Evolutionary conservation across 2,113 vertebrate species (phyloP).

Genomic region (Pseudorhombus dupliciocellatus): DNA sequence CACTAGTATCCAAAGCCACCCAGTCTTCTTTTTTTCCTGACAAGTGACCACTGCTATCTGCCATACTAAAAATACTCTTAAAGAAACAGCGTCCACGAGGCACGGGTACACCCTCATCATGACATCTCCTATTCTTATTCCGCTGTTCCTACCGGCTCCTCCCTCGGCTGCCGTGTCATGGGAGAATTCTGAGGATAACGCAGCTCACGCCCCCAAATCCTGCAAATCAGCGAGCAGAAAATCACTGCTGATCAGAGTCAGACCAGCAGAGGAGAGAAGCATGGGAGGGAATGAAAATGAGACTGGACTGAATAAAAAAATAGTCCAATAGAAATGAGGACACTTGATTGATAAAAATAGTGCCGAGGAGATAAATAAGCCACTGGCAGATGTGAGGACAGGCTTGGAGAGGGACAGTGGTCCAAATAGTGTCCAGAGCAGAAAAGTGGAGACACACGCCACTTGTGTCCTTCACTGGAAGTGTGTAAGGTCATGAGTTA

Average conservation of each 20-base stretch:
- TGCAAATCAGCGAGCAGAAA: conserved; percentile 72
- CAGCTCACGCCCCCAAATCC: conserved; percentile 65
- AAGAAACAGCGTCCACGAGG: conserved; percentile 71
- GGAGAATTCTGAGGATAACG: conserved; percentile 62
- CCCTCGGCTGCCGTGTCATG: conserved; percentile 24
- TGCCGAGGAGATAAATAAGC: neutral
- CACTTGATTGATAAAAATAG: conserved; percentile 10
- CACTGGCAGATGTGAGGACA: neutral
- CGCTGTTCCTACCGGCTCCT: conserved; percentile 24
- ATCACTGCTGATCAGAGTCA: conserved; percentile 65
- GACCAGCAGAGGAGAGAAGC: conserved; percentile 35
- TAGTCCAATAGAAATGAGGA: conserved; percentile 15
- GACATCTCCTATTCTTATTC: conserved; percentile 43
- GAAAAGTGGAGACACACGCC: neutral
- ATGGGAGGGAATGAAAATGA: conserved; percentile 21
- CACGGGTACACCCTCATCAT: conserved; percentile 34
- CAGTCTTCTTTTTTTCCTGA: conserved; percentile 74
- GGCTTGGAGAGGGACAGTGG: conserved; percentile 13
- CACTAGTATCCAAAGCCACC: conserved; percentile 68
- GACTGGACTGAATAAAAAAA: neutral
- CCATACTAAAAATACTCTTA: conserved; percentile 86
- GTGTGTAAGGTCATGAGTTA: conserved; percentile 19
- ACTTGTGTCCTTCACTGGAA: neutral
- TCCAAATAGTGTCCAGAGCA: neutral
- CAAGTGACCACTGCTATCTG: conserved; percentile 79